Percentiles rank a stretch among this genome's conserved stretches.
phyloP scores from a whole-genome alignment of 2,888 invertebrate species.

The Penaeus monodon region DNA sequence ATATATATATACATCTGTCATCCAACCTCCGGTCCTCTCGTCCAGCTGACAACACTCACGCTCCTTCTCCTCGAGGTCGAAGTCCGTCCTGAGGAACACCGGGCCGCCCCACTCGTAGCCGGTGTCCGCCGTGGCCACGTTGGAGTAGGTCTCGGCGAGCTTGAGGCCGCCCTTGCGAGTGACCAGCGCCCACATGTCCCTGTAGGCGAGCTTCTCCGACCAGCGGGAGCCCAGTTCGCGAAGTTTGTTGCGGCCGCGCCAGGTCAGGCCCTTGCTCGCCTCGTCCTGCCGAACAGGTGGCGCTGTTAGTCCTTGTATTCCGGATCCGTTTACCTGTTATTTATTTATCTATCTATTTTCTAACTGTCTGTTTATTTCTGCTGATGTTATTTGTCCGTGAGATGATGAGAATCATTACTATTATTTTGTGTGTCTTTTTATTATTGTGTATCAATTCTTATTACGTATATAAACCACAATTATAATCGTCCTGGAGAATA shows the following conservation, averaged over 20 bases:
- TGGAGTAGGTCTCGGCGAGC: conserved; percentile 64
- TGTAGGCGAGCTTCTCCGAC: conserved; percentile 56
- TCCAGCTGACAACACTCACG: conserved; percentile 3
- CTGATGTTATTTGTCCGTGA: no score
- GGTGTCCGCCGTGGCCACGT: conserved; percentile 63
- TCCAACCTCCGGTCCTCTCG: not conserved
- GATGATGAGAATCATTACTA: no score
- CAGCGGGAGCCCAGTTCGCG: conserved; percentile 62
- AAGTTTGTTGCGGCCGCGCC: conserved; percentile 63
- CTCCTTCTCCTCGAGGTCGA: conserved; percentile 57
- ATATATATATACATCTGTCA: no score
- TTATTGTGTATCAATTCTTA: no score
- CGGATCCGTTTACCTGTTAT: no score
- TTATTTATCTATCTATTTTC: no score
- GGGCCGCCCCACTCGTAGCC: conserved; percentile 65
- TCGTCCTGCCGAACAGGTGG: conserved; percentile 47
- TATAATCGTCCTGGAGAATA: no score
- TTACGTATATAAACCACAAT: no score
- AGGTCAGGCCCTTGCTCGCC: conserved; percentile 53
- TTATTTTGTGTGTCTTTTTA: no score
- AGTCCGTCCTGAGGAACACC: conserved; percentile 63
- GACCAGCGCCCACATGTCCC: conserved; percentile 65
- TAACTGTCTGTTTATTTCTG: no score
- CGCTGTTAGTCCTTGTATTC: no score
- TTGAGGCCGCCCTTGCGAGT: conserved; percentile 62